phyloP scores from a whole-genome alignment of 2,888 invertebrate genomes.

The Heliconius erato region DNA sequence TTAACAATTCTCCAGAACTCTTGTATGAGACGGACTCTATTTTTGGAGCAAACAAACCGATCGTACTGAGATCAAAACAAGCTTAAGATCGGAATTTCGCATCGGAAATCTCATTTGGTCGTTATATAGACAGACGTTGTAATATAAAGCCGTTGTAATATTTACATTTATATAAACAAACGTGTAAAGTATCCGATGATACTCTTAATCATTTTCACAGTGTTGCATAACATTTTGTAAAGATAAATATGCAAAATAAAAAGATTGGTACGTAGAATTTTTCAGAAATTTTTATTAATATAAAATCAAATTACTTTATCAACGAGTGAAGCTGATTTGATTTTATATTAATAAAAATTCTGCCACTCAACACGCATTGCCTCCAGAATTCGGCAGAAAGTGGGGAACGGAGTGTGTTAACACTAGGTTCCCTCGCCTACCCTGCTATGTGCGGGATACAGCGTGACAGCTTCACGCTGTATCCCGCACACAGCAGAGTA shows the following conservation, averaged over 20 bases:
- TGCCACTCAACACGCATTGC: too few relatives aligned
- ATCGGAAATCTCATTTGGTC: conserved; percentile 43
- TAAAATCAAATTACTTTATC: too few relatives aligned
- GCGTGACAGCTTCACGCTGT: too few relatives aligned
- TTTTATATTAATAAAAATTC: too few relatives aligned
- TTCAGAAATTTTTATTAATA: neutral
- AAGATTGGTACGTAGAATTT: neutral
- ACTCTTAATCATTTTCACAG: neutral
- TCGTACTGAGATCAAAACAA: conserved; percentile 53
- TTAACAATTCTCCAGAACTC: conserved; percentile 44
- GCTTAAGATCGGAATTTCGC: conserved; percentile 52
- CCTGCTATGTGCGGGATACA: too few relatives aligned
- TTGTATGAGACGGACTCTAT: conserved; percentile 51
- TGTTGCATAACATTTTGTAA: neutral
- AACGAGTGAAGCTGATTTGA: too few relatives aligned
- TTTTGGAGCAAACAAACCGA: conserved; percentile 54
- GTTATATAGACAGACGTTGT: neutral
- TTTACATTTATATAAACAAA: neutral
- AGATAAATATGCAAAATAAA: neutral
- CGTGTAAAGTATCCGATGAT: neutral
- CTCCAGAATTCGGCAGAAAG: too few relatives aligned
- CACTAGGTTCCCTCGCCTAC: too few relatives aligned
- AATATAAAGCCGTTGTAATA: neutral
- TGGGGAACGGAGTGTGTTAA: too few relatives aligned
- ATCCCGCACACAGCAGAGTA: too few relatives aligned